Evolutionary conservation across 1,140 invertebrate species (phyloP).

Genomic region (Drosophila dunni): DNA sequence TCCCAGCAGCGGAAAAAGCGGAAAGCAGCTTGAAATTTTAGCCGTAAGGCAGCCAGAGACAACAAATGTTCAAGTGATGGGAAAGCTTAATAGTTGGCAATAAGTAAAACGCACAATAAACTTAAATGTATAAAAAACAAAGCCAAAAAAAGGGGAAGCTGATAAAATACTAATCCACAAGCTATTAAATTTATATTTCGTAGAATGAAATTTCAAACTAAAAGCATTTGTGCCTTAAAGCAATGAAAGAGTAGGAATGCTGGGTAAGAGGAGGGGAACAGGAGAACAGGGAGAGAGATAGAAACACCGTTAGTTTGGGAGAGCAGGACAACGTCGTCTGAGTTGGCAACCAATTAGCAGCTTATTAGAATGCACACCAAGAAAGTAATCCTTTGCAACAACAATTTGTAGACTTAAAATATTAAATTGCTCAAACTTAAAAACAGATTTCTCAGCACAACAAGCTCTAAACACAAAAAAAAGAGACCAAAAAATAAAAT

Average conservation of each 20-base stretch:
- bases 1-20: conserved; percentile 13
- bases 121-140: conserved; percentile 14
- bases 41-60: conserved; percentile 8
- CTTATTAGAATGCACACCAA: conserved; percentile 81
- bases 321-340: conserved; percentile 58
- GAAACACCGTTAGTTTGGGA: conserved; percentile 57
- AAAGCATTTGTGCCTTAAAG: conserved; percentile 64
- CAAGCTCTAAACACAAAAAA: conserved; percentile 21
- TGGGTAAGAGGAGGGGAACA: neutral
- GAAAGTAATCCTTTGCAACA: conserved; percentile 72
- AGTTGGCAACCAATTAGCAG: conserved; percentile 76
- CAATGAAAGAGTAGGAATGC: conserved; percentile 17
- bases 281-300: conserved; percentile 34
- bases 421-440: conserved; percentile 83
- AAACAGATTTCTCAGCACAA: conserved; percentile 77
- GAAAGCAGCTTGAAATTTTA: conserved; percentile 47
- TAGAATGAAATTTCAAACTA: conserved; percentile 81
- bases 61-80: conserved; percentile 51
- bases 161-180: conserved; percentile 30
- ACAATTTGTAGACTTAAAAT: conserved; percentile 83
- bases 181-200: conserved; percentile 79
- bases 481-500: conserved; percentile 4
- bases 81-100: conserved; percentile 62
- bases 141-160: conserved; percentile 7
- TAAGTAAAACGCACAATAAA: conserved; percentile 44